A percentile compares a stretch with the other conserved stretches of the same genome.
phyloP scores from a whole-genome alignment of 1,140 invertebrate genomes.

The Cydia splendana region DNA sequence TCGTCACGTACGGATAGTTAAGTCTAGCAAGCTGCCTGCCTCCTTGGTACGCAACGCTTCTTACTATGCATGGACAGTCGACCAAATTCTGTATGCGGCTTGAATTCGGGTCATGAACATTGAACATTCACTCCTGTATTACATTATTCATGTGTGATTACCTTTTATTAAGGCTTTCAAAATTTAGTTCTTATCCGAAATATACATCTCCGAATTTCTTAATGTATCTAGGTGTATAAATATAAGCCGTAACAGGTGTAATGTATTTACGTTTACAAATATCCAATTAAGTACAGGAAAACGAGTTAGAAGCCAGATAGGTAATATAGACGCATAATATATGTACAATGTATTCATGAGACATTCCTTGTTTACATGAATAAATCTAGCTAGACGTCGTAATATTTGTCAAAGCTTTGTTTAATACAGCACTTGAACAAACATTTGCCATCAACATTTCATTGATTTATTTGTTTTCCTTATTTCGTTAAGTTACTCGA shows the following conservation, averaged over 20 bases:
- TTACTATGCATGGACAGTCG: slow-evolving; percentile 53
- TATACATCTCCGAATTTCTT: background rate
- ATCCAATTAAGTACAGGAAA: background rate
- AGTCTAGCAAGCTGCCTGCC: slow-evolving; percentile 26
- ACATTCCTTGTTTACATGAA: slow-evolving; percentile 15
- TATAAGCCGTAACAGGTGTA: background rate
- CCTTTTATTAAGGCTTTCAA: background rate
- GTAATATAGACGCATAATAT: background rate
- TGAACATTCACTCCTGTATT: slow-evolving; percentile 61
- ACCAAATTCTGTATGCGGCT: slow-evolving; percentile 59
- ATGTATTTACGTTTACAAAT: background rate
- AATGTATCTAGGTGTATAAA: no score
- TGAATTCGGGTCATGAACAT: slow-evolving; percentile 70
- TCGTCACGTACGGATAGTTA: slow-evolving; percentile 21
- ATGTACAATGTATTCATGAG: background rate
- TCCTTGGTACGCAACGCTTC: slow-evolving; percentile 32
- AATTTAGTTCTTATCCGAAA: background rate
- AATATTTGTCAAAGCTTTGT: slow-evolving; percentile 19
- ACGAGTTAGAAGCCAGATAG: background rate
- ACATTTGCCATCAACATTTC: slow-evolving; percentile 32
- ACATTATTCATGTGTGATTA: slow-evolving; percentile 58
- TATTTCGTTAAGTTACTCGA: slow-evolving; percentile 31
- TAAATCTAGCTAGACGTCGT: background rate
- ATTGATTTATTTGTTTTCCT: slow-evolving; percentile 32
- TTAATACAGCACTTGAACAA: slow-evolving; percentile 27